phyloP scores from a whole-genome alignment of 2,113 vertebrate species.

The Chascanopsetta lugubris region DNA sequence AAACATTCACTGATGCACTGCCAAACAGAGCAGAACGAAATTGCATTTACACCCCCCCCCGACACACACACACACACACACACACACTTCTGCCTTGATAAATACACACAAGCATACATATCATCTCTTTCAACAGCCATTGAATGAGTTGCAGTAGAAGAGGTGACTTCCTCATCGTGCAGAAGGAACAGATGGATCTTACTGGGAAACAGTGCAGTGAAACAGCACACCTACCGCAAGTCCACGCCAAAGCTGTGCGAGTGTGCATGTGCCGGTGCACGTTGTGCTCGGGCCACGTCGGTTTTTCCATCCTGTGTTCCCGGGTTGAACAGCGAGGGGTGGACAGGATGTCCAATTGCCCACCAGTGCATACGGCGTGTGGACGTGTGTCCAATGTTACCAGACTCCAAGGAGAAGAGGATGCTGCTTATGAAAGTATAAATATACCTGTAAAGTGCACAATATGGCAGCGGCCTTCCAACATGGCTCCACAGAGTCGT shows the following conservation, averaged over 20 bases:
- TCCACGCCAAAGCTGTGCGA: slow-evolving; percentile 55
- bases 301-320: slow-evolving; percentile 68
- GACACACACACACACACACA: not conserved
- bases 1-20: slow-evolving; percentile 72
- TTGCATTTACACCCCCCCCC: slow-evolving; percentile 39
- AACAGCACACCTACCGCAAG: slow-evolving; percentile 48
- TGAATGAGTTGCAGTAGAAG: slow-evolving; percentile 7
- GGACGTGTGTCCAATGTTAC: slow-evolving; percentile 17
- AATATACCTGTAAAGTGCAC: slow-evolving; percentile 10
- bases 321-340: slow-evolving; percentile 56
- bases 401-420: not conserved
- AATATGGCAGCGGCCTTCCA: not conserved
- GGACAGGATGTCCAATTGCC: slow-evolving; percentile 61
- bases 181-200: slow-evolving; percentile 71
- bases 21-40: slow-evolving; percentile 78
- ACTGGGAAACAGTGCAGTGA: slow-evolving; percentile 51
- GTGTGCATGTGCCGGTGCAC: slow-evolving; percentile 37
- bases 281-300: slow-evolving; percentile 36
- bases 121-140: slow-evolving; percentile 14
- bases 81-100: slow-evolving; percentile 8
- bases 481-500: not conserved
- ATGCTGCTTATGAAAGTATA: not conserved
- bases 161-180: not conserved
- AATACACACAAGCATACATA: slow-evolving; percentile 6
- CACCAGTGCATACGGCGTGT: slow-evolving; percentile 29